Evolutionary conservation across 2,888 invertebrate genomes (phyloP).

Genomic region (Amphiduros pacificus): DNA sequence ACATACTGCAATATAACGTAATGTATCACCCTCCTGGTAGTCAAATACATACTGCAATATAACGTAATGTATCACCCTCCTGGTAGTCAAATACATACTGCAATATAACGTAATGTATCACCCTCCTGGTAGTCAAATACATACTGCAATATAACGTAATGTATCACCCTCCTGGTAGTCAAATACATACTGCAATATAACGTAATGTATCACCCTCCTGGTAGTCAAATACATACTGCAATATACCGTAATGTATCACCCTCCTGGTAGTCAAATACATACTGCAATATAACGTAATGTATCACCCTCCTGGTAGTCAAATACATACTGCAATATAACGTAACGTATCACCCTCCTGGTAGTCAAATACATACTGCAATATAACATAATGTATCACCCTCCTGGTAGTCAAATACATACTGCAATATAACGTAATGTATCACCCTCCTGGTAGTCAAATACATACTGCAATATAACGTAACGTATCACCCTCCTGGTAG

Average conservation of each 20-base stretch:
- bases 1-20: conserved; percentile 50
- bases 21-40: too few relatives aligned
- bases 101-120: conserved; percentile 4
- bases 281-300: conserved; percentile 40
- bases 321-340: conserved; percentile 64
- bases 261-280: conserved; percentile 60
- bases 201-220: neutral
- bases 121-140: too few relatives aligned
- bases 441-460: conserved; percentile 60
- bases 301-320: too few relatives aligned
- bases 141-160: conserved; percentile 64
- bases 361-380: conserved; percentile 61
- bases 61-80: conserved; percentile 60
- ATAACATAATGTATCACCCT: neutral
- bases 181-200: conserved; percentile 58
- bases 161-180: conserved; percentile 59
- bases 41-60: too few relatives aligned
- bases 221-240: too few relatives aligned
- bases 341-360: conserved; percentile 58
- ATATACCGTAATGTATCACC: conserved; percentile 63
- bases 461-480: conserved; percentile 50
- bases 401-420: too few relatives aligned
- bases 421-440: conserved; percentile 63
- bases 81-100: conserved; percentile 62
- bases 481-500: too few relatives aligned